These are phyloP conservation scores for Enteromius afrohamiltoni DNA, from an alignment of 2,797 vertebrate species.

Conservation along the genomic window DNA sequence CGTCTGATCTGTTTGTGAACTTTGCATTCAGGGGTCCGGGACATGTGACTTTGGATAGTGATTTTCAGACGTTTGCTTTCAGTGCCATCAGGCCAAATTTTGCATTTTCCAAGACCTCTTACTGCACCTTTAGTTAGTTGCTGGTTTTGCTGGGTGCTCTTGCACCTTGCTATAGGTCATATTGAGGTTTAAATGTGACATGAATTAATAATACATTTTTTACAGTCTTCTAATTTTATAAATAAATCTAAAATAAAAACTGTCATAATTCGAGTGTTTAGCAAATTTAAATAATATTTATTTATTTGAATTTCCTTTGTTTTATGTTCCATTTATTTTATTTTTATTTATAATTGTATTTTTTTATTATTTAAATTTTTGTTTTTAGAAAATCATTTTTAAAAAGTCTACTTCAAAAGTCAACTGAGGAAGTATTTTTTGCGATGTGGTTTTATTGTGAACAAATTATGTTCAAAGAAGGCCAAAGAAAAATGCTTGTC, in stretches of 20 bases:
- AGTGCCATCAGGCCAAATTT: too few relatives aligned
- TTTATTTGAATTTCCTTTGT: neutral
- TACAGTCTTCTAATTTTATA: neutral
- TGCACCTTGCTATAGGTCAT: neutral
- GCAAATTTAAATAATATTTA: neutral
- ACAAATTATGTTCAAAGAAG: neutral
- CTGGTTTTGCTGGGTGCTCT: neutral
- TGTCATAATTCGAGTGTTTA: neutral
- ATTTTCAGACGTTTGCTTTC: too few relatives aligned
- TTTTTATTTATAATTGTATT: too few relatives aligned
- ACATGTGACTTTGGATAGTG: too few relatives aligned
- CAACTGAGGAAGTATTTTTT: neutral
- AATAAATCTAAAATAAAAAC: neutral
- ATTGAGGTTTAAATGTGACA: neutral
- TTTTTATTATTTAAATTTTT: too few relatives aligned
- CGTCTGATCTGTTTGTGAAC: too few relatives aligned
- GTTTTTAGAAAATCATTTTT: too few relatives aligned
- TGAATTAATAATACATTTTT: too few relatives aligned
- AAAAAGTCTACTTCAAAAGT: neutral
- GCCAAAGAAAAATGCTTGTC: neutral
- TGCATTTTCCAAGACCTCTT: too few relatives aligned
- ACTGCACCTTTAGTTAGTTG: neutral
- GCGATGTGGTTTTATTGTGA: neutral
- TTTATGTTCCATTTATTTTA: neutral
- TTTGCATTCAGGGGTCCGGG: too few relatives aligned